A percentile compares a stretch with the other conserved stretches of the same genome.
Evolutionary conservation across 2,113 vertebrate species (phyloP).

Genomic region (Gavialis gangeticus): DNA sequence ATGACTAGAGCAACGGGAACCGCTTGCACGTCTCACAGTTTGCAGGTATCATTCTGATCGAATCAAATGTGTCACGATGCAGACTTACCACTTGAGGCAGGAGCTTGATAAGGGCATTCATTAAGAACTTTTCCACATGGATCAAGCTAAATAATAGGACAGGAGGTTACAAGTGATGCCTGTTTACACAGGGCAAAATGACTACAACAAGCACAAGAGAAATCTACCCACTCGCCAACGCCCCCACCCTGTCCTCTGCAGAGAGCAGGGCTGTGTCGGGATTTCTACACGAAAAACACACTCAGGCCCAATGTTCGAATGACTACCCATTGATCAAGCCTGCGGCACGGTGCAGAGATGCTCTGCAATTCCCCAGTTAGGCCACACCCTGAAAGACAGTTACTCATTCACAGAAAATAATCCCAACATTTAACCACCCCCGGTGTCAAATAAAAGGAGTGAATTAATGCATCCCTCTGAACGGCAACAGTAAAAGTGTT

Average conservation of each 20-base stretch:
- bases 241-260: neutral
- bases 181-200: neutral
- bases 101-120: neutral
- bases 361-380: neutral
- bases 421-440: accelerated
- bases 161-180: accelerated
- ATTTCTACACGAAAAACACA: neutral
- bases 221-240: accelerated
- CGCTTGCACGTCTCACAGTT: neutral
- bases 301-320: accelerated
- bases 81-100: slow-evolving; percentile 68
- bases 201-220: neutral
- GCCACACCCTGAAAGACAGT: neutral
- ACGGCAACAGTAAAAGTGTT: neutral
- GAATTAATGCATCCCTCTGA: accelerated
- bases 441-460: accelerated
- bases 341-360: neutral
- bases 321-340: neutral
- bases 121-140: slow-evolving; percentile 49
- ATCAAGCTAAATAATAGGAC: slow-evolving; percentile 18
- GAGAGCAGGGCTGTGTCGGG: neutral
- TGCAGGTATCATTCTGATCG: neutral
- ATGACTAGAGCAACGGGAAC: no score
- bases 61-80: accelerated
- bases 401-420: neutral